Evolutionary conservation across 2,797 vertebrate species (phyloP).

Genomic region (Acropternis orthonyx): DNA sequence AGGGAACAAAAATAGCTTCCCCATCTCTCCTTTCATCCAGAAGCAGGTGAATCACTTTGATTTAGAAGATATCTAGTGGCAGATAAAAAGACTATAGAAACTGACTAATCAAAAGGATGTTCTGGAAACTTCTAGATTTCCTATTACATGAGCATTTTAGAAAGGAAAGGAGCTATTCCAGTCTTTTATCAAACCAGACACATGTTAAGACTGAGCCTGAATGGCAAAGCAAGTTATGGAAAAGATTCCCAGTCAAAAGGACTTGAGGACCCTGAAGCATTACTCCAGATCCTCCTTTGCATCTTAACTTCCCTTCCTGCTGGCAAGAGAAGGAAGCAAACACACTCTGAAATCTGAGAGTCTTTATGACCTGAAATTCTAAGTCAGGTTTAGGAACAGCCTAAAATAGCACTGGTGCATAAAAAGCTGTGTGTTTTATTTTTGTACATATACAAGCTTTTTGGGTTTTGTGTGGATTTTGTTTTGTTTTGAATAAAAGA

Average conservation of each 20-base stretch:
- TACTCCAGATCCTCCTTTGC: background rate
- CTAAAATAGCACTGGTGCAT: background rate
- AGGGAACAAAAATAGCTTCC: constrained; percentile 14
- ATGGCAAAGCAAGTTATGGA: background rate
- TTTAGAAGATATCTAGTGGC: constrained; percentile 13
- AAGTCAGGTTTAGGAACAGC: background rate
- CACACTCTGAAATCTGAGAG: background rate
- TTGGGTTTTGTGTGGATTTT: background rate
- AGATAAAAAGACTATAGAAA: background rate
- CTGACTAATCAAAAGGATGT: background rate
- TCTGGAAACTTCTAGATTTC: background rate
- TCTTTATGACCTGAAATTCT: background rate
- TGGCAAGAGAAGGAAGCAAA: background rate
- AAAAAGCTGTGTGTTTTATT: background rate
- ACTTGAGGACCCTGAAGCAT: background rate
- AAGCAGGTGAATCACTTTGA: background rate
- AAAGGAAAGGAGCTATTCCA: background rate
- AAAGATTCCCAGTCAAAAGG: background rate
- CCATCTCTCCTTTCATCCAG: background rate
- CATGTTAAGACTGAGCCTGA: background rate
- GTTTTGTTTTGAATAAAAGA: background rate
- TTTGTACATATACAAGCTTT: background rate
- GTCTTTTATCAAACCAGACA: background rate
- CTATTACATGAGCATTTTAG: background rate
- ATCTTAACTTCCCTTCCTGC: background rate